phyloP scores from a whole-genome alignment of 2,797 vertebrate species.

The Orientallactaga sibirica region DNA sequence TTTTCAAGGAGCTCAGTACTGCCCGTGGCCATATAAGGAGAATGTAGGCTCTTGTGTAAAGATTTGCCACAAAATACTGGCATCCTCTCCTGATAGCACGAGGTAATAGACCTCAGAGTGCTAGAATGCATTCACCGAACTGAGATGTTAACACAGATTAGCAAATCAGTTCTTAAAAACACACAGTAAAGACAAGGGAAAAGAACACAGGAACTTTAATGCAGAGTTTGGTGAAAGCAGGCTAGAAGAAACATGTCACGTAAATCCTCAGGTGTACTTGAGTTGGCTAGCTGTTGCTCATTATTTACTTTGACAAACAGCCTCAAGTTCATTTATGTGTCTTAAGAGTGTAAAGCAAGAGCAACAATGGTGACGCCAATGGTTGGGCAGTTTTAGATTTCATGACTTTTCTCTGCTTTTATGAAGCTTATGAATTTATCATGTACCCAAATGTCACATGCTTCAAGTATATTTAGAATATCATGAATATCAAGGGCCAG shows the following conservation, averaged over 20 bases:
- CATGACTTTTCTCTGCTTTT: background rate
- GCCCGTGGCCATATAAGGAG: background rate
- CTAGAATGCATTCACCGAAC: background rate
- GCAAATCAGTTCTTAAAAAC: background rate
- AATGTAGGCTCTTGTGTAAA: background rate
- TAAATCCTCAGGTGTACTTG: background rate
- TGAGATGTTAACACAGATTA: background rate
- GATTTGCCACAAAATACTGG: background rate
- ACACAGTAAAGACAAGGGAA: no score
- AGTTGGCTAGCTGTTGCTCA: background rate
- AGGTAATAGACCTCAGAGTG: background rate
- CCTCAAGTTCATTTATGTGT: background rate
- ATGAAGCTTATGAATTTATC: background rate
- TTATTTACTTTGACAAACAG: background rate
- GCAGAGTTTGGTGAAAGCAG: background rate
- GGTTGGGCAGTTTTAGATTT: background rate
- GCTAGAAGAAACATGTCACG: background rate
- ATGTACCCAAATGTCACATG: background rate
- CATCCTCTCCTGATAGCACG: background rate
- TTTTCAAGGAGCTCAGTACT: background rate
- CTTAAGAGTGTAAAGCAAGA: background rate
- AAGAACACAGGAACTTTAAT: background rate
- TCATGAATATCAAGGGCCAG: background rate
- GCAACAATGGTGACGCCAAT: background rate
- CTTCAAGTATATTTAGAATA: background rate